A percentile compares a stretch with the other conserved stretches of the same genome.
phyloP scores from a whole-genome alignment of 2,113 vertebrate genomes.

The Corydoras sp. region DNA sequence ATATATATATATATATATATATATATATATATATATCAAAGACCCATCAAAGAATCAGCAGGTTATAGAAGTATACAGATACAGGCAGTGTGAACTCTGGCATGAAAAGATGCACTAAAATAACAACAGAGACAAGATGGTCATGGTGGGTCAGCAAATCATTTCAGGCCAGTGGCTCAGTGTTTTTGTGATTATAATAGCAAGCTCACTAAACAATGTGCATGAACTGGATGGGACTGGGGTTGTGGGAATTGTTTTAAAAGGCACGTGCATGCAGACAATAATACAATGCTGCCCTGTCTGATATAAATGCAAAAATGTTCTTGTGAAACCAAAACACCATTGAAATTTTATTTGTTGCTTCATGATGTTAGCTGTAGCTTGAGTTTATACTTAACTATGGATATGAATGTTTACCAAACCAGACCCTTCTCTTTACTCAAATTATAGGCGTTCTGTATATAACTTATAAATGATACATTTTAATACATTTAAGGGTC shows the following conservation, averaged over 20 bases:
- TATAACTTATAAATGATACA: no score
- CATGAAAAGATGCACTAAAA: not conserved
- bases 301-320: no score
- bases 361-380: no score
- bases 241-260: not conserved
- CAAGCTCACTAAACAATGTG: conserved; percentile 4
- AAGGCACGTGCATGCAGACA: conserved; percentile 19
- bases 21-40: not conserved
- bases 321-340: not conserved
- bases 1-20: no score
- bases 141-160: conserved; percentile 1
- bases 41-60: not conserved
- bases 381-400: no score
- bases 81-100: not conserved
- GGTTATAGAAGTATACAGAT: not conserved
- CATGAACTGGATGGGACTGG: not conserved
- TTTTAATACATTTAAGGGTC: no score
- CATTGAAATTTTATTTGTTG: not conserved
- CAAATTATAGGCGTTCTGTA: no score
- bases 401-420: no score
- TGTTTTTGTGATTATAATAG: conserved; percentile 6
- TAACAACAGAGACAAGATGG: not conserved
- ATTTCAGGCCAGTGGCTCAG: not conserved
- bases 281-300: not conserved
- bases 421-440: no score